A percentile compares a stretch with the other conserved stretches of the same genome.
phyloP scores from a whole-genome alignment of 2,797 vertebrate genomes.

The Tenualosa thibaudeaui region DNA sequence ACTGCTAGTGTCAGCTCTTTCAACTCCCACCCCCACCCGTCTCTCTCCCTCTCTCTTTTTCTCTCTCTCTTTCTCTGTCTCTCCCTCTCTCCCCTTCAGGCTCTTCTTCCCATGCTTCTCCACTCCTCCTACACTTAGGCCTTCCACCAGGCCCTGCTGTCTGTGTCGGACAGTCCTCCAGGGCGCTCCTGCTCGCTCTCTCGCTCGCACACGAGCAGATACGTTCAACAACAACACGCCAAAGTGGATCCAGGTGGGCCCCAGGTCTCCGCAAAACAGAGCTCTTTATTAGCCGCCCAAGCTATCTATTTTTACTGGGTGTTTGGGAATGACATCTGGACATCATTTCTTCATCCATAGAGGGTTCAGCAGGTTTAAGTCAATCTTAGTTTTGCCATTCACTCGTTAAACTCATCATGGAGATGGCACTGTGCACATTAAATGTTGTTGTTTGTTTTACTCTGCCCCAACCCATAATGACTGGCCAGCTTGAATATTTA shows the following conservation, averaged over 20 bases:
- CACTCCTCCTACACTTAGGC: not conserved
- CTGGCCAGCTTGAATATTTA: not conserved
- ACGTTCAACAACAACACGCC: not conserved
- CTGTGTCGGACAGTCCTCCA: not conserved
- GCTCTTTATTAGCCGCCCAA: constrained; percentile 6
- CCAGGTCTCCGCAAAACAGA: not conserved
- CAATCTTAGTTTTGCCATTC: constrained; percentile 7
- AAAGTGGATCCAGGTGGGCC: constrained; percentile 22
- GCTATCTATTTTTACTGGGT: constrained; percentile 25
- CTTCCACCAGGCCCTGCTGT: not conserved
- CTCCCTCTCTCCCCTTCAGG: not conserved
- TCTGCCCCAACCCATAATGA: not conserved
- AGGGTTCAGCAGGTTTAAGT: constrained; percentile 21
- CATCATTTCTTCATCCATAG: not conserved
- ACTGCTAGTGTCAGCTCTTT: constrained; percentile 18
- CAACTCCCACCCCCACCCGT: not conserved
- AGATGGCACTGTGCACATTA: not conserved
- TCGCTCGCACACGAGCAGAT: not conserved
- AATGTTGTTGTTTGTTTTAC: not conserved
- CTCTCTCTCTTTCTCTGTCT: not conserved
- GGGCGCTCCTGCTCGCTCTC: not conserved
- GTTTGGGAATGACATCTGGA: constrained; percentile 16
- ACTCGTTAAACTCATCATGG: not conserved
- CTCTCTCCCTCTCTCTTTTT: not conserved
- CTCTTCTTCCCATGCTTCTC: not conserved